phyloP scores from a whole-genome alignment of 2,797 vertebrate species.

The Champsocephalus esox region DNA sequence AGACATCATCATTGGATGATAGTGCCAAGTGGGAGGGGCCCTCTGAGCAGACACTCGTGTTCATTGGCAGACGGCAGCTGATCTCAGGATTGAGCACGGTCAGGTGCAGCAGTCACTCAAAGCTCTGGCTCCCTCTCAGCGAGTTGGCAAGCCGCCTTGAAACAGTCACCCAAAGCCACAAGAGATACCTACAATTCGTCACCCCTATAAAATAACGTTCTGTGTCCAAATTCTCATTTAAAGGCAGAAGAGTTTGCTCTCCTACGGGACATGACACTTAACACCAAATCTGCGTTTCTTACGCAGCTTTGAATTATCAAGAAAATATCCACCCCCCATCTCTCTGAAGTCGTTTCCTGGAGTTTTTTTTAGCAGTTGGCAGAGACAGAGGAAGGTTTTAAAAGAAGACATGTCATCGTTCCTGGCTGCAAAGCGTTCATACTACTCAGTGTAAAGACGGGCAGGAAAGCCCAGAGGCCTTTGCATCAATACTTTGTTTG shows the following conservation, averaged over 20 bases:
- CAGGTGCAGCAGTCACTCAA: slow-evolving; percentile 80
- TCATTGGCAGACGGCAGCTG: slow-evolving; percentile 65
- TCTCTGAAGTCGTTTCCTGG: slow-evolving; percentile 11
- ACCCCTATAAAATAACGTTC: slow-evolving; percentile 84
- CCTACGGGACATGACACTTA: slow-evolving; percentile 74
- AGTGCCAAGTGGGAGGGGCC: slow-evolving; percentile 55
- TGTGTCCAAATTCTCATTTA: slow-evolving; percentile 76
- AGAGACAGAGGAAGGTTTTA: slow-evolving; percentile 84
- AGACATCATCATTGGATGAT: slow-evolving; percentile 52
- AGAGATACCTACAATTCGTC: slow-evolving; percentile 87
- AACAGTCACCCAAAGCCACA: slow-evolving; percentile 74
- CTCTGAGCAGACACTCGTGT: background rate
- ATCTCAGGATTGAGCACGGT: slow-evolving; percentile 66
- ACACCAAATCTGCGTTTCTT: slow-evolving; percentile 58
- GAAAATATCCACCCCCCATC: slow-evolving; percentile 18
- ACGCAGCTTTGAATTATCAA: slow-evolving; percentile 66
- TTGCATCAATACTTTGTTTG: slow-evolving; percentile 87
- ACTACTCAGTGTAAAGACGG: slow-evolving; percentile 77
- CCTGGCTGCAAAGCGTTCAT: slow-evolving; percentile 84
- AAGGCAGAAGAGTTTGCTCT: slow-evolving; percentile 71
- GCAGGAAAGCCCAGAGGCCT: slow-evolving; percentile 81
- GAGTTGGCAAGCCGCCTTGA: slow-evolving; percentile 69
- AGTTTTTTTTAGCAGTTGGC: slow-evolving; percentile 87
- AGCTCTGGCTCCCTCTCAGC: slow-evolving; percentile 52
- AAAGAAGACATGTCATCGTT: slow-evolving; percentile 87